These are phyloP conservation scores for Choloepus didactylus DNA, from an alignment of 2,797 vertebrate species.

Conservation along the genomic window DNA sequence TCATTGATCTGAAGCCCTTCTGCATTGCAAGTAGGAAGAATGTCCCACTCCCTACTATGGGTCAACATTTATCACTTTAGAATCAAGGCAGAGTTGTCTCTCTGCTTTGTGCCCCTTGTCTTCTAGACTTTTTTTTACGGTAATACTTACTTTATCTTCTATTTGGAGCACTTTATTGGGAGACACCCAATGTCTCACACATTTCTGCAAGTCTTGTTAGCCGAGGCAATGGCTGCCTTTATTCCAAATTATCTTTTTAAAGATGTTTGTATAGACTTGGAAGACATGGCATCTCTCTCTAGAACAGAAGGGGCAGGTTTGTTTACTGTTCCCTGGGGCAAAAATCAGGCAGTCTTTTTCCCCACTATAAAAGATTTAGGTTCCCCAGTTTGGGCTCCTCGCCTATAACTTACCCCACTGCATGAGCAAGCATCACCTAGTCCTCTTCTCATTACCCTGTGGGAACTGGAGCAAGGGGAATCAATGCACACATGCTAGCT, in stretches of 20 bases:
- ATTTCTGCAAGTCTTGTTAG: not conserved
- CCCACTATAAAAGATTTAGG: not conserved
- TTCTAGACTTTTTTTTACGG: not conserved
- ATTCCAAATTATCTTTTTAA: conserved; percentile 23
- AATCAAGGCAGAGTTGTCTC: not conserved
- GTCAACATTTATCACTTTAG: not conserved
- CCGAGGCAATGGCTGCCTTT: not conserved
- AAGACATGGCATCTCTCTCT: not conserved
- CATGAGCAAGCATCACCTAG: not conserved
- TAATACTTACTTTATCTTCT: conserved; percentile 5
- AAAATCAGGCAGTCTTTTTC: conserved; percentile 20
- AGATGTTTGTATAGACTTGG: not conserved
- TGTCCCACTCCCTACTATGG: not conserved
- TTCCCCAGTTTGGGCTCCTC: not conserved
- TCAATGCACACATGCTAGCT: not conserved
- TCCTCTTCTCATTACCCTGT: not conserved
- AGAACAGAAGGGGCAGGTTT: not conserved
- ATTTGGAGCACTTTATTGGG: not conserved
- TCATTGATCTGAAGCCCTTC: not conserved
- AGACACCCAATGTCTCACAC: not conserved
- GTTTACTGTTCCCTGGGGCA: not conserved
- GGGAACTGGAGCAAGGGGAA: not conserved
- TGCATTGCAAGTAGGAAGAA: not conserved
- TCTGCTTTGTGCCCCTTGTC: not conserved
- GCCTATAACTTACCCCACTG: not conserved